These are phyloP conservation scores for Dryas iulia DNA, from an alignment of 1,140 invertebrate genomes.

Conservation along the genomic window DNA sequence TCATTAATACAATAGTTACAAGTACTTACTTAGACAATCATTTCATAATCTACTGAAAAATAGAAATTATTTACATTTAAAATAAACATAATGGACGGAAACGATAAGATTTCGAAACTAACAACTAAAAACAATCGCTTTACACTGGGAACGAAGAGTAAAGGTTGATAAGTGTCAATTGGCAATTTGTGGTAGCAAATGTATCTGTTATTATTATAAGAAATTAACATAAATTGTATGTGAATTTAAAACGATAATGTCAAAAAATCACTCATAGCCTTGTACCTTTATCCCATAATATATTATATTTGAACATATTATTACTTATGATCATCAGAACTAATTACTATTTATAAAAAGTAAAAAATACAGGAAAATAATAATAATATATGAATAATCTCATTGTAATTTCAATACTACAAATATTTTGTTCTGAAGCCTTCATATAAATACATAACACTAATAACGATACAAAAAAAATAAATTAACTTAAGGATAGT, in stretches of 20 bases:
- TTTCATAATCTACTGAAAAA: conserved; percentile 6
- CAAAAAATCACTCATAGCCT: conserved; percentile 1
- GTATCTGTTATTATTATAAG: conserved; percentile 8
- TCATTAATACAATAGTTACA: background rate
- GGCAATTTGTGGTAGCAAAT: background rate
- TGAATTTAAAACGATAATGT: background rate
- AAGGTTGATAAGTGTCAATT: background rate
- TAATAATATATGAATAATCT: conserved; percentile 71
- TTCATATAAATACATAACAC: conserved; percentile 38
- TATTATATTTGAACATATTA: conserved; percentile 33
- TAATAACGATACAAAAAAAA: conserved; percentile 61
- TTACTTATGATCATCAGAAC: conserved; percentile 20
- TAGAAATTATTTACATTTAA: conserved; percentile 60
- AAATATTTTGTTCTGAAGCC: conserved; percentile 44
- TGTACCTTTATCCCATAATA: conserved; percentile 1
- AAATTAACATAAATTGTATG: background rate
- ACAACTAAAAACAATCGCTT: conserved; percentile 33
- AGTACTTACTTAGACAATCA: background rate
- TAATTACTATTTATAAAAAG: conserved; percentile 69
- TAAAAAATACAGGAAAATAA: conserved; percentile 61
- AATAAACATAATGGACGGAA: conserved; percentile 73
- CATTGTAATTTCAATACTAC: conserved; percentile 74
- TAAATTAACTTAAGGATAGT: conserved; percentile 60
- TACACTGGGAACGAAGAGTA: background rate
- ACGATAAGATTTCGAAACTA: conserved; percentile 64